Evolutionary conservation across 2,113 vertebrate species (phyloP).

Genomic region (Myanophis thanlyinensis): DNA sequence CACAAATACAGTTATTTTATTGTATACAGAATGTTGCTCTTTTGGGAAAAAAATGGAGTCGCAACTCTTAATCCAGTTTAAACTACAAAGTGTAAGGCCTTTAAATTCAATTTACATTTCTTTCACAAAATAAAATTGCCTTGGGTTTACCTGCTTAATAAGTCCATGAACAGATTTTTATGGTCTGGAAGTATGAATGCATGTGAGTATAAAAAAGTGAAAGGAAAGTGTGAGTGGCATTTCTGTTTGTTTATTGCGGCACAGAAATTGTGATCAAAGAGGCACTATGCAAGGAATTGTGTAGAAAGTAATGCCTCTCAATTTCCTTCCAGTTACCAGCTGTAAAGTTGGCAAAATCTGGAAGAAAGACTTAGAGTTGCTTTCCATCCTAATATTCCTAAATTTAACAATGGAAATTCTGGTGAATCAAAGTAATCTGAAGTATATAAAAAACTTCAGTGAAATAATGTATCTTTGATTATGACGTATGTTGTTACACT

Average conservation of each 20-base stretch:
- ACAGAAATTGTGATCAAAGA: conserved; percentile 41
- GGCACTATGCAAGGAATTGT: conserved; percentile 26
- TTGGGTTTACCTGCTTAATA: conserved; percentile 56
- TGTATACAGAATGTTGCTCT: conserved; percentile 52
- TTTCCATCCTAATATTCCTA: conserved; percentile 44
- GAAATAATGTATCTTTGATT: conserved; percentile 41
- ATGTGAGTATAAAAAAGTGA: conserved; percentile 58
- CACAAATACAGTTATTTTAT: conserved; percentile 43
- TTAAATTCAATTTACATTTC: conserved; percentile 71
- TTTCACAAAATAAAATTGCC: conserved; percentile 64
- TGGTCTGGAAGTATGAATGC: conserved; percentile 60
- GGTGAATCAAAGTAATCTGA: conserved; percentile 37
- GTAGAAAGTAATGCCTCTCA: conserved; percentile 36
- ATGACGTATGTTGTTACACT: conserved; percentile 42
- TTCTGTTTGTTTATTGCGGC: conserved; percentile 24
- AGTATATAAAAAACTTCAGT: conserved; percentile 50
- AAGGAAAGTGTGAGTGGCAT: background rate
- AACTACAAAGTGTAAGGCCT: conserved; percentile 71
- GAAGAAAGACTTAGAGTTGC: conserved; percentile 43
- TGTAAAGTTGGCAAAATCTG: conserved; percentile 17
- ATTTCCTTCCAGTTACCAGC: conserved; percentile 49
- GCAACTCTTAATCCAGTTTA: conserved; percentile 72
- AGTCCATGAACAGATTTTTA: conserved; percentile 61
- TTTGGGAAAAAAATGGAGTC: conserved; percentile 62
- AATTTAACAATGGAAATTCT: conserved; percentile 11